Conservation (phyloP, 2,888 invertebrate genomes). For the Copidosoma aretas region DNA sequence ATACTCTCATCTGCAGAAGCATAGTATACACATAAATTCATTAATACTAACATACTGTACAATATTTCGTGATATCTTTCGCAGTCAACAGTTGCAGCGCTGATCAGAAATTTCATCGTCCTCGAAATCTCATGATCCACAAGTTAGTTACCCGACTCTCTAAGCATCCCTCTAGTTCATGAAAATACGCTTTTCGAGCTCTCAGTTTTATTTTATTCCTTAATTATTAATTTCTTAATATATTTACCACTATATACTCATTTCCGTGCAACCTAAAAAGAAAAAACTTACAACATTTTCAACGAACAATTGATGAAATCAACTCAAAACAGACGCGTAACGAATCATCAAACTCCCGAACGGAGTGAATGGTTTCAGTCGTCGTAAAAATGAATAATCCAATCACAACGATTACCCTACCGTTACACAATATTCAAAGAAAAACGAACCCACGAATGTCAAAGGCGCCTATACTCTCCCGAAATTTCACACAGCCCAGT, state of each 20-base stretch:
- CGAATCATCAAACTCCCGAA: background rate
- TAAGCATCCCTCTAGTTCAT: slow-evolving; percentile 11
- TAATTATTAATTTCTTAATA: background rate
- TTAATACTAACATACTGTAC: slow-evolving; percentile 51
- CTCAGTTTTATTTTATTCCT: slow-evolving; percentile 14
- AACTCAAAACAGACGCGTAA: background rate
- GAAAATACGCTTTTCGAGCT: too few species aligned
- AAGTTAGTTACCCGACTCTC: slow-evolving; percentile 1
- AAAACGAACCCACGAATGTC: background rate
- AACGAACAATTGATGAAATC: background rate
- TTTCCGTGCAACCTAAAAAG: too few species aligned
- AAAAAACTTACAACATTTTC: too few species aligned
- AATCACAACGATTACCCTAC: too few species aligned
- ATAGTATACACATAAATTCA: slow-evolving; percentile 45
- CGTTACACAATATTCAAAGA: background rate
- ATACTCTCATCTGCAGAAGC: slow-evolving; percentile 46
- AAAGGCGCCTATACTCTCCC: slow-evolving; percentile 4
- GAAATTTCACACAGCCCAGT: slow-evolving; percentile 20
- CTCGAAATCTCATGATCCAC: slow-evolving; percentile 16
- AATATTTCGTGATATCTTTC: slow-evolving; percentile 28
- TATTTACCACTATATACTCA: too few species aligned
- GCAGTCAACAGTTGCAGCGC: slow-evolving; percentile 14
- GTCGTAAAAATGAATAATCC: too few species aligned
- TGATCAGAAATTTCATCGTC: slow-evolving; percentile 19
- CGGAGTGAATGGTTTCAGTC: too few species aligned